Base-by-base conservation (phyloP, 2,888 invertebrate species). In the Hemaris fuciformis region DNA sequence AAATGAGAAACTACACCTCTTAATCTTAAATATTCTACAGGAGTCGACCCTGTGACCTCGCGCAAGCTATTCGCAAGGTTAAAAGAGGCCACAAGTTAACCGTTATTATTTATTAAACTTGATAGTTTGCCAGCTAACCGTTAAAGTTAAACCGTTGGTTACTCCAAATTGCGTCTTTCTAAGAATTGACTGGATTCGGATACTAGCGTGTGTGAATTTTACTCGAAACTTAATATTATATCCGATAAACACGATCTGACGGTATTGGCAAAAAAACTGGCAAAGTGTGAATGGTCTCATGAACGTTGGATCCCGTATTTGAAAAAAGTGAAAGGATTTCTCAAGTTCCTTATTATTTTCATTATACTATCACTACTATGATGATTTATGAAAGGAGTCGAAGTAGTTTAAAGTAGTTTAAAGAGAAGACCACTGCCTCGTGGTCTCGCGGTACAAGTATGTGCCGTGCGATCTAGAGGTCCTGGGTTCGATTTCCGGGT, bases 51-150 rank as follows among this genome's bases (percentile, higher is more conserved):
- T 48, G 25, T 48, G 48, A 48, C 48, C 48, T 23, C 25, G 13
- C 46, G 15, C 41, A n/a, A 46, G 23, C 15, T 18, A 2, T 13
- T 8, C 15, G 15, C 13, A 18, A 46, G 22, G 15, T 15, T n/a
- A 25, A 13, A 25, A 46, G 23, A 46, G 18, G 18, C 34, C 7
- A 34, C 31, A 22, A 22, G 15, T n/a, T 31, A 56, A 61, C 60
- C 42, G 60, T 61, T 61, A 61, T 41, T 41, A 27, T 31, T 25
- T 56, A 41, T 60, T n/a, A 61, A 56, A 43, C 60, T 56, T 31
- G 60, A 56, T 31, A 53, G 60, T 60, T 60, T 60, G 60, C 60
- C 48, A 59, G 23, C 46, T 31, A 46, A 34, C 34, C 45, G 48
- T 60, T 53, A 25, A 48, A 25, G 56, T 43, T 48, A 22, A 56